Evolutionary conservation across 2,113 vertebrate species (phyloP), one percentile per base, ranked within the genome.

Genomic region (Melanocharis versteri): DNA sequence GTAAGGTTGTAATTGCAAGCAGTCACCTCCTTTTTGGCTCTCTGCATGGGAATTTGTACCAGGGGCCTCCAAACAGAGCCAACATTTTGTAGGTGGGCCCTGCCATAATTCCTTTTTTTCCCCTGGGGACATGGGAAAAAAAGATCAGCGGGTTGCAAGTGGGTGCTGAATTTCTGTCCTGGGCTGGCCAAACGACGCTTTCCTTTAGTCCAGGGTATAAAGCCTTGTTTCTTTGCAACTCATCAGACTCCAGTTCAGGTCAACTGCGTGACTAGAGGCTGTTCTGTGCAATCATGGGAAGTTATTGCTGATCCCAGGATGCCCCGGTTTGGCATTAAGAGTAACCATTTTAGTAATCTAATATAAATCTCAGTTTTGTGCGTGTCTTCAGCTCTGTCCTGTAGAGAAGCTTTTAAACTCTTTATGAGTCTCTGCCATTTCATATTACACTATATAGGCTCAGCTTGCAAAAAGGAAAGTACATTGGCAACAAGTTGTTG

Each of bases 381-480:
- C 1, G 0, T 62, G 66, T 83, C 82, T 95, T 88, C 71, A 82
- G n/a, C 39, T 94, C 77, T 65, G 60, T 79, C 54, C 83, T 83
- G 58, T 70, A 80, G 72, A 83, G 85, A 89, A 81, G 37, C 60
- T 91, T 71, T 95, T 84, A 92, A 95, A 94, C 62, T 45, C 70
- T 94, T 96, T 69, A 90, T 53, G 76, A 93, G 87, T 56, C 80
- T 91, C 87, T 94, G 79, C 65, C 79, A 82, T 95, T 83, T 88
- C 86, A 65, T 73, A 81, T 88, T 71, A 64, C 27, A 30, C 45
- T 87, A 87, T 69, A 75, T 24, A 50, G 84, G 65, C 61, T 96
- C 75, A 75, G 53, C 56, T 88, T 91, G 75, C 89, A 89, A 66
- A 86, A 88, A 69, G 11, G 24, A 81, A 94, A 85, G 20, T 50